Evolutionary conservation across 1,140 invertebrate species (phyloP).

Genomic region (Heliconius hewitsoni): DNA sequence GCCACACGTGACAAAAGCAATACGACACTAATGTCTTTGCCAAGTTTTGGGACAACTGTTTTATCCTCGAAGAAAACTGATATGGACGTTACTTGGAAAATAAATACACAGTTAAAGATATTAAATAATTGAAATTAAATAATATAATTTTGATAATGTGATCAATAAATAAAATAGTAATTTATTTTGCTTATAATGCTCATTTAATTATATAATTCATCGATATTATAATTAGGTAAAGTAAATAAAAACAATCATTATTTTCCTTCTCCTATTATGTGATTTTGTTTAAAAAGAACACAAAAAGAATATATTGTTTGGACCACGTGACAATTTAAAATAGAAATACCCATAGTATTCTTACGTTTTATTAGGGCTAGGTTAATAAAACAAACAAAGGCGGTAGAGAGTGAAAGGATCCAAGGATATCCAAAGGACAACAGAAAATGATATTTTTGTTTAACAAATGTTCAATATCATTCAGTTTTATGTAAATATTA

Average conservation of each 20-base stretch:
- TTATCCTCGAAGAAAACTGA: neutral
- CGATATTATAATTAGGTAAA: too few species aligned
- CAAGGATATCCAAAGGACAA: constrained; percentile 57
- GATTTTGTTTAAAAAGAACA: too few species aligned
- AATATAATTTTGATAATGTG: too few species aligned
- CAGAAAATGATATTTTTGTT: constrained; percentile 61
- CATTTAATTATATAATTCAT: too few species aligned
- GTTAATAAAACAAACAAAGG: constrained; percentile 52
- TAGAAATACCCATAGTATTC: constrained; percentile 43
- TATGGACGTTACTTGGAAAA: neutral
- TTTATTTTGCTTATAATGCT: too few species aligned
- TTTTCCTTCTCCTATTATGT: too few species aligned
- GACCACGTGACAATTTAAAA: neutral
- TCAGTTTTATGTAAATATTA: neutral
- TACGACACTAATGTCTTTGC: constrained; percentile 60
- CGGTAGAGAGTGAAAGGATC: constrained; percentile 59
- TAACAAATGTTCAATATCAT: constrained; percentile 53
- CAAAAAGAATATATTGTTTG: too few species aligned
- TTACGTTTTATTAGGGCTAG: constrained; percentile 43
- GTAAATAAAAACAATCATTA: too few species aligned
- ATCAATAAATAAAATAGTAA: too few species aligned
- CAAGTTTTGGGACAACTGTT: constrained; percentile 42
- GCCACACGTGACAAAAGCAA: constrained; percentile 58
- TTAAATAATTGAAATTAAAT: too few species aligned
- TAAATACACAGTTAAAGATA: neutral